Conservation (phyloP, 2,888 invertebrate species). For the Stegana nigrithorax region DNA sequence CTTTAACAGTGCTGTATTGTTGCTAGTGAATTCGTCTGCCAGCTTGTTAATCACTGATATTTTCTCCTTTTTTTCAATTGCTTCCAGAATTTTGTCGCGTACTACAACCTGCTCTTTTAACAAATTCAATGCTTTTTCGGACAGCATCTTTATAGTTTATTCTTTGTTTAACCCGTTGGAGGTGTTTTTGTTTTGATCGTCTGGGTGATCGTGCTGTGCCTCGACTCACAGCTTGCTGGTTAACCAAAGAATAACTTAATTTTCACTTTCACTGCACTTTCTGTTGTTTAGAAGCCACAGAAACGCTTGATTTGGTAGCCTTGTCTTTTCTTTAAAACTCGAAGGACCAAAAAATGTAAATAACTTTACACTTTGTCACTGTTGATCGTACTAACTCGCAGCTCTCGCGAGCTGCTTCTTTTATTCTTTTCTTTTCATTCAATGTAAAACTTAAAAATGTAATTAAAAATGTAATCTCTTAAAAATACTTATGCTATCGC, state of each 20-base stretch:
- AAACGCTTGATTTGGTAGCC: background rate
- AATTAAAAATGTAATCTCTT: too few relatives aligned
- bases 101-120: background rate
- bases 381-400: too few relatives aligned
- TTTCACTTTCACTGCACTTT: too few relatives aligned
- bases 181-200: background rate
- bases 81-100: background rate
- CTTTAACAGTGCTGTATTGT: background rate
- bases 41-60: background rate
- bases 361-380: too few relatives aligned
- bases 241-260: background rate
- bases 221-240: background rate
- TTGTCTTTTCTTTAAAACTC: background rate
- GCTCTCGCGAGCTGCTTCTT: too few relatives aligned
- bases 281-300: too few relatives aligned
- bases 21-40: background rate
- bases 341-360: background rate
- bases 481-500: too few relatives aligned
- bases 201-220: background rate
- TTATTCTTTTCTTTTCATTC: too few relatives aligned
- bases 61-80: background rate
- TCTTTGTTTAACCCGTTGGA: background rate
- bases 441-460: too few relatives aligned
- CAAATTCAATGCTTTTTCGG: background rate
- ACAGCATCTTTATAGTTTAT: background rate